Evolutionary conservation across 2,113 vertebrate genomes (phyloP), one percentile per base, ranked within the genome.

Genomic region (Ciconia maguari): DNA sequence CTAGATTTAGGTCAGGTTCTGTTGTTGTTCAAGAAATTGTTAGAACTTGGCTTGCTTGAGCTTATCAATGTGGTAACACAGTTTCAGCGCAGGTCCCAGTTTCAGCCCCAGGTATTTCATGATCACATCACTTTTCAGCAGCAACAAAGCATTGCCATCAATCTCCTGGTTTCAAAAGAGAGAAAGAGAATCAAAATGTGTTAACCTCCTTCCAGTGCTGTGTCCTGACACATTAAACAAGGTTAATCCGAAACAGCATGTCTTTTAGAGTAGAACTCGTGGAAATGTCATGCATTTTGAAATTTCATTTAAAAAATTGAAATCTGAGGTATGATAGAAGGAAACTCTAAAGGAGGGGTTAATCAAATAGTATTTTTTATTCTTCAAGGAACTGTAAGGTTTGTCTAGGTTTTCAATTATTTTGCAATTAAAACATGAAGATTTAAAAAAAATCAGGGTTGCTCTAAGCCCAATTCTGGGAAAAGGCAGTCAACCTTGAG

Each of bases 81-180:
- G 99, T 97, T 99, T 99, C 94, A 99, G 98, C 0, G 99, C 99
- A 0, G 99, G 99, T 68, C 99, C 99, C 92, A 99, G 97, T 97
- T 99, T 99, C 94, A 99, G 98, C 95, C 99, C 99, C 97, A 99
- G 97, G 95, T 99, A 99, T 97, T 99, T 99, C 99, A 99, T 99
- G 97, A 99, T 98, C 99, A 99, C 99, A 96, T 99, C 99, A 30
- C 99, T 99, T 98, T 98, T 99, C 97, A 99, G 98, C 96, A 99
- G 94, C 79, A 99, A 87, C 78, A 99, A 97, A 83, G 99, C 99
- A 44, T 99, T 98, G 81, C 99, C 99, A 36, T 99, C 99, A 72
- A 99, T 99, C 97, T 99, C 99, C 99, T 99, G 97, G 70, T 93
- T 95, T 75, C 54, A 75, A 72, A 70, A 97, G 89, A 95, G 30